Conservation (phyloP, 2,888 invertebrate species). For the Drosophila eohydei region DNA sequence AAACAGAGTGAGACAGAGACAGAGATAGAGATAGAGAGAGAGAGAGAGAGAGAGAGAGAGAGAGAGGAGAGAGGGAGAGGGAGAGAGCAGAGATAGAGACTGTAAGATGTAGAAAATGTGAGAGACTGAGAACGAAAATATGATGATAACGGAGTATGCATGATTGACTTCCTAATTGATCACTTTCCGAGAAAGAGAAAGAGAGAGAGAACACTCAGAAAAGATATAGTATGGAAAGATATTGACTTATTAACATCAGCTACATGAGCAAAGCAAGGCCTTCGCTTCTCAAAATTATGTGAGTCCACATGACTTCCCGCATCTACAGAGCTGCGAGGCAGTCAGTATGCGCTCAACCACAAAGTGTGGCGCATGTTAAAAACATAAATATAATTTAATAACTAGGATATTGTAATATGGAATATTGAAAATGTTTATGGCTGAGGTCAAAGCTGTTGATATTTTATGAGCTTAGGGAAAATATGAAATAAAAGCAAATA, state of each 20-base stretch:
- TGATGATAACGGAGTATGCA: too few species aligned
- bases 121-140: too few species aligned
- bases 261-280: too few species aligned
- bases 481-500: background rate
- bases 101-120: too few species aligned
- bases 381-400: conserved; percentile 27
- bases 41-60: background rate
- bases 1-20: background rate
- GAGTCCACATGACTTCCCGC: background rate
- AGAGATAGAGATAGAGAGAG: background rate
- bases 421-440: conserved; percentile 6
- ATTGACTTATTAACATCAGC: background rate
- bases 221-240: background rate
- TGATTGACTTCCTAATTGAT: background rate
- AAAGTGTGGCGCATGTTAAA: conserved; percentile 31
- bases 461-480: background rate
- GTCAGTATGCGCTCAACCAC: conserved; percentile 10
- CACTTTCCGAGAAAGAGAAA: background rate
- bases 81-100: background rate
- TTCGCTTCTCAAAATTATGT: background rate
- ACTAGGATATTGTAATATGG: background rate
- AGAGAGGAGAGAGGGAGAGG: background rate
- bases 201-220: background rate
- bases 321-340: background rate
- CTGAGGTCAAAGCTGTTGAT: conserved; percentile 3